Evolutionary conservation across 2,888 invertebrate genomes (phyloP).

Genomic region (Cheilosia soror): DNA sequence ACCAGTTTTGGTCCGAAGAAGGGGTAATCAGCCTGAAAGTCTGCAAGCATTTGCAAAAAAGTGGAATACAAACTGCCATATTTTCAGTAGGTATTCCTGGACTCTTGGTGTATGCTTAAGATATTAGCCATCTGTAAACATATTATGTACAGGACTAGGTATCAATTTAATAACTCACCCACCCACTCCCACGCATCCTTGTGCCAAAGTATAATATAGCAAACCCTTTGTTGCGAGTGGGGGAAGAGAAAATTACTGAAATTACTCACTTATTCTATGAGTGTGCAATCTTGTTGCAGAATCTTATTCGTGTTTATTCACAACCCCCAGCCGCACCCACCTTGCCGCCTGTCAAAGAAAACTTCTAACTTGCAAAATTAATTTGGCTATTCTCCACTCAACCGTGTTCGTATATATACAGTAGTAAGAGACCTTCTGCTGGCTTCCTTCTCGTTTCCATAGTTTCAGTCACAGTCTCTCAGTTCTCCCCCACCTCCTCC

Average conservation of each 20-base stretch:
- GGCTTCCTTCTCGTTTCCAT: constrained; percentile 43
- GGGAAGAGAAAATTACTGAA: neutral
- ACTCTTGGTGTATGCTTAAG: too few species aligned
- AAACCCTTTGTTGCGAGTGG: neutral
- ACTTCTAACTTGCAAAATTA: constrained; percentile 53
- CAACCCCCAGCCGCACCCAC: neutral
- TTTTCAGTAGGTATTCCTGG: too few species aligned
- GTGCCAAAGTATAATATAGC: neutral
- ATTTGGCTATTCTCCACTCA: constrained; percentile 47
- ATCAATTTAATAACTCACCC: too few species aligned
- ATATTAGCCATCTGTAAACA: too few species aligned
- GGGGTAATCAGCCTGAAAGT: too few species aligned
- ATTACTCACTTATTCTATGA: constrained; percentile 22
- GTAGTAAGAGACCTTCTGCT: constrained; percentile 16
- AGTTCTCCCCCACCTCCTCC: neutral
- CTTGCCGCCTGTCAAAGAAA: constrained; percentile 8
- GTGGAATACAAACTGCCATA: too few species aligned
- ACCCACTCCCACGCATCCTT: neutral
- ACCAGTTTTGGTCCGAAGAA: too few species aligned
- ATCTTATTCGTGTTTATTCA: constrained; percentile 25
- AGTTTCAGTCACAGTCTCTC: constrained; percentile 3
- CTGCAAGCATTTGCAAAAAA: too few species aligned
- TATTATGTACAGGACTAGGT: too few species aligned
- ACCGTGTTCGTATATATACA: constrained; percentile 7
- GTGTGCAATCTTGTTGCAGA: constrained; percentile 31